phyloP scores from a whole-genome alignment of 2,797 vertebrate genomes.

The Coluber constrictor region DNA sequence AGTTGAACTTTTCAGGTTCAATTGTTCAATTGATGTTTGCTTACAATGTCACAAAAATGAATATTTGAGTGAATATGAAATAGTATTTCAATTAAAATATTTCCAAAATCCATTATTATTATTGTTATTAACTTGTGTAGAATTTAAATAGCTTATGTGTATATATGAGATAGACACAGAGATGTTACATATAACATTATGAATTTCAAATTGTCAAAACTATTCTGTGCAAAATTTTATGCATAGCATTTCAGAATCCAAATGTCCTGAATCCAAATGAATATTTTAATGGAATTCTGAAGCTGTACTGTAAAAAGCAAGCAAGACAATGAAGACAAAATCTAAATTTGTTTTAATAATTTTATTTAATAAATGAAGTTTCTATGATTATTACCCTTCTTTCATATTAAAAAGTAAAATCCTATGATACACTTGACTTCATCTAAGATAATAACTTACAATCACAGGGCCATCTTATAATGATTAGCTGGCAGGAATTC shows the following conservation, averaged over 20 bases:
- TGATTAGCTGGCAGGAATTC: background rate
- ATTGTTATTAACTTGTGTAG: background rate
- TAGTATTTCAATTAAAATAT: background rate
- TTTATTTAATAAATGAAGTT: background rate
- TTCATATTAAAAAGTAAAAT: background rate
- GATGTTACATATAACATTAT: background rate
- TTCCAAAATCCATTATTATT: background rate
- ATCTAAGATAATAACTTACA: background rate
- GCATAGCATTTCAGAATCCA: background rate
- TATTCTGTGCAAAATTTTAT: slow-evolving; percentile 1
- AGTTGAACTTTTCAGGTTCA: background rate
- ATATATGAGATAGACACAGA: background rate
- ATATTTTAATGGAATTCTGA: background rate
- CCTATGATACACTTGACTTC: background rate
- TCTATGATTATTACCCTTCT: background rate
- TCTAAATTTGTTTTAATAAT: background rate
- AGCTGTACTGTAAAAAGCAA: background rate
- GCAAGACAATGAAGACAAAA: background rate
- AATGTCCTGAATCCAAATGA: background rate
- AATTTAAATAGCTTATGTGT: background rate
- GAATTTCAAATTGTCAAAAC: background rate
- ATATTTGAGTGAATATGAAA: background rate
- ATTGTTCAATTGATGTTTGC: background rate
- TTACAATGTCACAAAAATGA: background rate
- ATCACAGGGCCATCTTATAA: background rate